Conservation (phyloP, 2,888 invertebrate species). For the Drosophila suboccidentalis region DNA sequence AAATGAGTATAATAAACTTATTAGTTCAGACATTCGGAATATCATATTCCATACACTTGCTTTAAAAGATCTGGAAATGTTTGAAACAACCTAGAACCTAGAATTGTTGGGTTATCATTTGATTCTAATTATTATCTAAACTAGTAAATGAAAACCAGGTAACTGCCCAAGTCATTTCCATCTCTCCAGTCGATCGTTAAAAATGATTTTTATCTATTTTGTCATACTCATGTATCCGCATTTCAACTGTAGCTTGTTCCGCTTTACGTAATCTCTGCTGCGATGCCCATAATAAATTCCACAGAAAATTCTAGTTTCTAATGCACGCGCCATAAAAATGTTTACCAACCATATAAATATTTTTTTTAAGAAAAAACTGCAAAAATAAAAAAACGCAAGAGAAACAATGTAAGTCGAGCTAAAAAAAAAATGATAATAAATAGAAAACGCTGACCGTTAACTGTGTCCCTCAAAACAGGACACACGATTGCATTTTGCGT, state of each 20-base stretch:
- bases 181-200: background rate
- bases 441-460: conserved; percentile 27
- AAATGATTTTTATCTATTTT: background rate
- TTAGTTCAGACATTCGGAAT: too few species aligned
- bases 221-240: background rate
- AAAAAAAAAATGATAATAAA: conserved; percentile 33
- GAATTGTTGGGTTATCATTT: too few species aligned
- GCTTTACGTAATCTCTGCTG: conserved; percentile 23
- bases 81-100: too few species aligned
- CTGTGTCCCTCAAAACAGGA: conserved; percentile 36
- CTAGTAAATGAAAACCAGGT: too few species aligned
- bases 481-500: conserved; percentile 61
- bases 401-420: conserved; percentile 27
- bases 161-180: too few species aligned
- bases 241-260: background rate
- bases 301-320: conserved; percentile 5
- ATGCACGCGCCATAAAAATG: conserved; percentile 42
- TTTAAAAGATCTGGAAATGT: too few species aligned
- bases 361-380: conserved; percentile 6
- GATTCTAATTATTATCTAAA: too few species aligned
- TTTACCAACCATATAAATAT: background rate
- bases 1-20: too few species aligned
- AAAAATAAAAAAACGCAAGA: conserved; percentile 13
- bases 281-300: conserved; percentile 39
- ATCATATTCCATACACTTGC: too few species aligned